Percentiles rank a stretch among this genome's conserved stretches.
These are phyloP conservation scores for Cheirogaleus major DNA, from an alignment of 2,797 vertebrate species.

Conservation along the genomic window DNA sequence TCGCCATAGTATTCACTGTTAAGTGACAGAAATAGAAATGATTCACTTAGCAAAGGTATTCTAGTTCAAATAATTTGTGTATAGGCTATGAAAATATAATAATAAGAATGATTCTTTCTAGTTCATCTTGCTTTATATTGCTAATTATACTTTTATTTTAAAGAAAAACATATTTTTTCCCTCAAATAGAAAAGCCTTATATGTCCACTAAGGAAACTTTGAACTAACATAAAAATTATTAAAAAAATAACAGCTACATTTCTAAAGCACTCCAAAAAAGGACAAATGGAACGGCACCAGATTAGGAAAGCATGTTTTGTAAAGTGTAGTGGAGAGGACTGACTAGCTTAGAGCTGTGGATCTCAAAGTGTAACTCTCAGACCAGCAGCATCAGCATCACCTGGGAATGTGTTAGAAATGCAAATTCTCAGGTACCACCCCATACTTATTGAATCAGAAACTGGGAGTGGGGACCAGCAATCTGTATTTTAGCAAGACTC, in stretches of 20 bases:
- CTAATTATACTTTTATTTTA: constrained; percentile 8
- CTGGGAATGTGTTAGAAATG: not conserved
- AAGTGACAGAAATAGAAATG: not conserved
- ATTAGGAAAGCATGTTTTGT: not conserved
- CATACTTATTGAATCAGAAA: not conserved
- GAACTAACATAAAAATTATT: not conserved
- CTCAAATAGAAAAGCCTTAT: not conserved
- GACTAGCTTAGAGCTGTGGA: not conserved
- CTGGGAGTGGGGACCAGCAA: no score
- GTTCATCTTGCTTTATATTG: not conserved
- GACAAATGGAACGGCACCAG: no score
- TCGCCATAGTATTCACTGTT: not conserved
- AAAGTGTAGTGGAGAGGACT: not conserved
- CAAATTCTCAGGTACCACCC: not conserved
- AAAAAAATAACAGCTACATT: not conserved
- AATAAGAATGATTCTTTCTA: not conserved
- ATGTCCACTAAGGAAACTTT: not conserved
- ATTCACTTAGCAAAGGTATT: constrained; percentile 29
- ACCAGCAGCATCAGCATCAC: not conserved
- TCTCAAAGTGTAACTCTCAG: not conserved
- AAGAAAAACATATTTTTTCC: not conserved
- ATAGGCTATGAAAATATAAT: not conserved
- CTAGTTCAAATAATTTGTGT: constrained; percentile 35
- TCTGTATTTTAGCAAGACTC: not conserved
- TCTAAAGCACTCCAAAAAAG: not conserved